These are phyloP conservation scores for Nothobranchius kuhntae DNA, from an alignment of 2,113 vertebrate genomes.

Conservation along the genomic window DNA sequence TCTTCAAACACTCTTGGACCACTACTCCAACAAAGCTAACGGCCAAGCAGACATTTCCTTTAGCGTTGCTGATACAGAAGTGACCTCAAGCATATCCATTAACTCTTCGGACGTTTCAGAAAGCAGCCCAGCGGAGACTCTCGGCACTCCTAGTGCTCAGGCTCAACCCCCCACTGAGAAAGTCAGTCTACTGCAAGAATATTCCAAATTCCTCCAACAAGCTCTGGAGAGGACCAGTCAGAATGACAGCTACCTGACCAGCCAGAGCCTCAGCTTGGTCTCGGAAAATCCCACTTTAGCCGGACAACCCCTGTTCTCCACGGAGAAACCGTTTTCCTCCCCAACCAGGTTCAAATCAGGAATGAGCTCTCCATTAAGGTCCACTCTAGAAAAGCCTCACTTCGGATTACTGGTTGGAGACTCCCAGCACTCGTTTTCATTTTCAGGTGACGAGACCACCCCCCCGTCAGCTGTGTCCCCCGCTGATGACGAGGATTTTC, in stretches of 20 bases:
- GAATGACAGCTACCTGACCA: constrained; percentile 99
- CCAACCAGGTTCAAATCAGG: constrained; percentile 92
- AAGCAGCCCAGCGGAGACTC: constrained; percentile 84
- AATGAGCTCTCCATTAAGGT: constrained; percentile 93
- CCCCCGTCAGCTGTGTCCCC: constrained; percentile 91
- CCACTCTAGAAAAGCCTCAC: constrained; percentile 94
- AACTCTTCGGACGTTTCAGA: constrained; percentile 93
- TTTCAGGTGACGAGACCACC: constrained; percentile 94
- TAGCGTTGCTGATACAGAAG: constrained; percentile 93
- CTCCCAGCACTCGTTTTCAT: constrained; percentile 95
- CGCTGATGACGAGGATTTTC: constrained; percentile 95
- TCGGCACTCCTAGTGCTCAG: constrained; percentile 80
- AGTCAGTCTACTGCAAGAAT: constrained; percentile 96
- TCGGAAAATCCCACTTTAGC: constrained; percentile 91
- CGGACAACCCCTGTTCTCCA: constrained; percentile 91
- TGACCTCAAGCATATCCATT: constrained; percentile 97
- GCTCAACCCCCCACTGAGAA: constrained; percentile 88
- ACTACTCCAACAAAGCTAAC: constrained; percentile 96
- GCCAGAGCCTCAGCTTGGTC: constrained; percentile 94
- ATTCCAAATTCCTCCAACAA: constrained; percentile 98
- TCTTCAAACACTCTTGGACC: constrained; percentile 94
- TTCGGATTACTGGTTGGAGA: constrained; percentile 96
- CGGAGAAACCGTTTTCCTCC: constrained; percentile 93
- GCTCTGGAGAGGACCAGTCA: constrained; percentile 99
- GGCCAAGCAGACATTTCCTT: constrained; percentile 96